Base-by-base conservation (phyloP, 2,888 invertebrate genomes). In the Drosophila mimetica region DNA sequence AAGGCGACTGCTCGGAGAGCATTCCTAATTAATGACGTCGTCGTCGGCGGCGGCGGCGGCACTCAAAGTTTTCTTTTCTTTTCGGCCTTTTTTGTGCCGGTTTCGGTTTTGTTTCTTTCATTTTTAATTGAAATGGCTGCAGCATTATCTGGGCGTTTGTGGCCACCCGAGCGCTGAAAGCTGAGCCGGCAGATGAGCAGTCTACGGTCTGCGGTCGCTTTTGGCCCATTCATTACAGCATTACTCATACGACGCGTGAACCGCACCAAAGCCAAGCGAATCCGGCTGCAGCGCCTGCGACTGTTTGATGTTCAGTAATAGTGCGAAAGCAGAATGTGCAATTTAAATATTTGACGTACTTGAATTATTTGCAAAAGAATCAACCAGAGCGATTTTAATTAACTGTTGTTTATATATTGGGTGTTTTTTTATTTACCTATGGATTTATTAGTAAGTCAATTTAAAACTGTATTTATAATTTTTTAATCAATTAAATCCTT, bases 21-120 rank as follows among this genome's bases (percentile, higher is more conserved):
- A 82, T 84, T 81, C 81, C 83, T 81, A 82, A 84, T 82, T 81
- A 84, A 84, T 84, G 84, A 83, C 80, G 75, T 75, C 79, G 79
- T 22, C 67, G 53, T 47, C 22, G 22, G 22, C 73, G 32, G 9
- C 46, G 51, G 37, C 63, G 51, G 20, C 47, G 46, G 46, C 54
- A 44, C 58, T 63, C 76, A 60, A 61, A 64, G 50, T 58, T 42
- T 60, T 61, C 61, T 36, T 52, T 71, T 71, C 48, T 36, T 71
- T 71, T 53, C 36, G 48, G 11, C 34, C 11, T 22, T 76, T 54
- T 76, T 60, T 67, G 20, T 54, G 39, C 9, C 36, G 55, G 39
- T 70, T 70, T 63, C 37, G 60, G 57, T 50, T 71, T 53, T 47
- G 39, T 71, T 70, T 64, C 47, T 70, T 53, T 63, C 52, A 44